Evolutionary conservation across 2,113 vertebrate species (phyloP), one percentile per base, ranked within the genome.

Genomic region (Pseudois nayaur): DNA sequence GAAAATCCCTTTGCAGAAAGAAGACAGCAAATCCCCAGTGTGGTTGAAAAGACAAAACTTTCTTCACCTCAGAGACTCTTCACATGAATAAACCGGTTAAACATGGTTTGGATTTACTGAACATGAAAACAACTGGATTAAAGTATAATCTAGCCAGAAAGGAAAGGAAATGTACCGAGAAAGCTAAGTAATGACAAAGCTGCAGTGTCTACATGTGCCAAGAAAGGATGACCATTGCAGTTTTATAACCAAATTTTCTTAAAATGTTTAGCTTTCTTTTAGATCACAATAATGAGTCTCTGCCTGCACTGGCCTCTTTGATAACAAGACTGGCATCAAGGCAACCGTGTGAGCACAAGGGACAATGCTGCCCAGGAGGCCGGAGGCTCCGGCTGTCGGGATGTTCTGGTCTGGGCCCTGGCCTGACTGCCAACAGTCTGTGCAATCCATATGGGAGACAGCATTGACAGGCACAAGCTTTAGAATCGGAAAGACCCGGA

Each of bases 111-210:
- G 97, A 92, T 95, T 98, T 98, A 94, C 95, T 40, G 96, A 97
- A 95, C 94, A 94, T 54, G 94, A 97, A 98, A 98, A 98, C 98
- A 98, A 98, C 98, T 97, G 97, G 97, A 98, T 98, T 98, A 98
- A 98, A 91, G 96, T 93, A 97, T 97, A 97, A 97, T 98, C 96
- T 96, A 83, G 88, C 90, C 86, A 64, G 88, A 97, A 97, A 96
- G 94, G 89, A 91, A 59, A 94, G 92, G 97, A 94, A 95, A 95
- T 87, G 94, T 64, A 87, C 96, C 6, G 8, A 93, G 96, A 95
- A 83, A 74, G 60, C 95, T 16, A 67, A 85, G 95, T 48, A 45
- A 95, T 17, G 89, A 94, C 88, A 89, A 91, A 92, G 94, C 81
- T 15, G 67, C 84, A 40, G 89, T n/a, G 88, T 89, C 86, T 74